Conservation (phyloP, 2,113 vertebrate genomes). For the Acrocephalus arundinaceus region DNA sequence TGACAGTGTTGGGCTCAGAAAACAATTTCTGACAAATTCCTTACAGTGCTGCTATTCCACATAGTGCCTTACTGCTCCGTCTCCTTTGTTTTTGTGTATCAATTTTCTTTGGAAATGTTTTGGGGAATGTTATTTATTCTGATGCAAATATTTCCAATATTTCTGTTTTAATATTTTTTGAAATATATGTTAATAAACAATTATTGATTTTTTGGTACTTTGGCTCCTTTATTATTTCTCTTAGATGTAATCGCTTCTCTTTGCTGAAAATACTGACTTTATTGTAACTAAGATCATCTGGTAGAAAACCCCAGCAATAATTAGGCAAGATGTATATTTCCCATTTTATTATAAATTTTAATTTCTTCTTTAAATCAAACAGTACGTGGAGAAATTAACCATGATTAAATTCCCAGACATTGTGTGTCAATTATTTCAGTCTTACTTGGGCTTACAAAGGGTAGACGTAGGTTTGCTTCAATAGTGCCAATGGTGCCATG, state of each 20-base stretch:
- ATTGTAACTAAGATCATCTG: background rate
- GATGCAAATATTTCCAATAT: background rate
- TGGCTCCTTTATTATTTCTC: constrained; percentile 62
- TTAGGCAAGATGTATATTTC: background rate
- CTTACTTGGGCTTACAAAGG: background rate
- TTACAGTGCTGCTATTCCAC: constrained; percentile 5
- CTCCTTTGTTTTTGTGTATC: background rate
- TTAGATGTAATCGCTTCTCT: background rate
- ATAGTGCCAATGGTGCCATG: background rate
- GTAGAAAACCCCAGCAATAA: background rate
- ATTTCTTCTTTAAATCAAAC: background rate
- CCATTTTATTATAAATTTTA: background rate
- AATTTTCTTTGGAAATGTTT: constrained; percentile 13
- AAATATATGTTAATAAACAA: constrained; percentile 70
- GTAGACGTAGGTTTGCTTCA: background rate
- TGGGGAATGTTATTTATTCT: constrained; percentile 1
- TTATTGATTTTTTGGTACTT: background rate
- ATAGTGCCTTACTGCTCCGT: background rate
- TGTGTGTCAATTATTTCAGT: background rate
- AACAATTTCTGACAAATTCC: constrained; percentile 8
- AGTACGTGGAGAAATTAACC: background rate
- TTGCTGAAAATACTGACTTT: background rate
- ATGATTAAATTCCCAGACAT: background rate
- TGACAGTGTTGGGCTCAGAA: constrained; percentile 13
- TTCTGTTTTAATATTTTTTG: constrained; percentile 53